Evolutionary conservation across 2,888 invertebrate species (phyloP), one percentile per base, ranked within the genome.

Genomic region (Coenonympha arcania): DNA sequence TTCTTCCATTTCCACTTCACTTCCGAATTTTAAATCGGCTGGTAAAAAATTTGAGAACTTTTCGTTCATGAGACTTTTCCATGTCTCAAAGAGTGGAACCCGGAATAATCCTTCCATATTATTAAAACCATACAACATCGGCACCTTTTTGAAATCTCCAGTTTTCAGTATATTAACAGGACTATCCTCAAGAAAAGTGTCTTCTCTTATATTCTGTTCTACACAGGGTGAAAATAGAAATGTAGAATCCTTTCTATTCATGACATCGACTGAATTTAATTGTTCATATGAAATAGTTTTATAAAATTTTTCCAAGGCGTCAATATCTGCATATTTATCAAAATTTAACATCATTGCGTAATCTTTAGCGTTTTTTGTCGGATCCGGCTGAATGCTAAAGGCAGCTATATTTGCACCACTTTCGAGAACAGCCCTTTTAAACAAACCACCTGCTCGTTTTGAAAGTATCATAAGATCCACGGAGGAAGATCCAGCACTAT

Each of bases 1-100:
- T 37, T 58, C 16, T 51, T 71, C 61, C 55, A 61, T 72, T 55
- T 73, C 62, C 1, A 55, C 52, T 0, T 68, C 54, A 36, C 49
- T 62, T 11, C 64, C 47, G 55, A 79, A 77, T n/a, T 64, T 49
- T 2, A 79, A 57, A 44, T 76, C 70, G 20, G 53, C 54, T 1
- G 79, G 77, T n/a, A 79, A 33, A 47, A 74, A 79, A 13, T 76
- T 68, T 0, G 73, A 66, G 62, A 79, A 80, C 0, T 69, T 71
- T 11, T 63, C 52, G 59, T 74, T 73, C 75, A 81, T 78, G 42
- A 28, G 33, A 31, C 51, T 43, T 39, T 59, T 68, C 70, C 70
- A 72, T 0, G 19, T 0, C 1, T 70, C 63, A 47, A 73, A 76
- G 1, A 57, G 20, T 1, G 33, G 19, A 0, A 69, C 18, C 8